These are phyloP conservation scores for Cranoglanis bouderius DNA, from an alignment of 2,113 vertebrate species.

Conservation along the genomic window DNA sequence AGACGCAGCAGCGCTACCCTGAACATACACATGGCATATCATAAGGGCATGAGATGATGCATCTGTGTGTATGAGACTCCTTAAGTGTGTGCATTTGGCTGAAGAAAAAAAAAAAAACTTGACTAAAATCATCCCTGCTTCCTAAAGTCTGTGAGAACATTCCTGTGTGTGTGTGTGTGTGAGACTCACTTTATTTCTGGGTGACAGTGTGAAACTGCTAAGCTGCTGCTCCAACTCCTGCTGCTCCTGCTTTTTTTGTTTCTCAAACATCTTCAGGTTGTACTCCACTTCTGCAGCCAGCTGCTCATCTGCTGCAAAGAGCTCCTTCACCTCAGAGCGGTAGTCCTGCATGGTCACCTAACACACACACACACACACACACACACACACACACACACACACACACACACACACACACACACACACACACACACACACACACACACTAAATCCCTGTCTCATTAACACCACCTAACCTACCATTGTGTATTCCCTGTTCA, in stretches of 20 bases:
- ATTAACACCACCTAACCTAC: not conserved
- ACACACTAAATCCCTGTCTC: not conserved
- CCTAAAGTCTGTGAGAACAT: too few relatives aligned
- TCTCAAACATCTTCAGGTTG: constrained; percentile 83
- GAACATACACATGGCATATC: not conserved
- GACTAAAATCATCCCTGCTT: not conserved
- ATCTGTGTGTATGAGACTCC: not conserved
- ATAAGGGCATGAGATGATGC: not conserved
- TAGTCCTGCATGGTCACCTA: constrained; percentile 94
- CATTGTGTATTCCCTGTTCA: not conserved
- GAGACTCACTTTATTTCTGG: constrained; percentile 26
- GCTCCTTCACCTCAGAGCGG: constrained; percentile 84
- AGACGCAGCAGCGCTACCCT: constrained; percentile 43
- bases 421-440: not conserved
- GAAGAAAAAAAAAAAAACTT: not conserved
- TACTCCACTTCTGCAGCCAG: constrained; percentile 90
- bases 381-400: constrained; percentile 23
- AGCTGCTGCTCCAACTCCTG: constrained; percentile 65
- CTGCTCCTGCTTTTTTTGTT: constrained; percentile 65
- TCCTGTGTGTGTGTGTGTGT: too few relatives aligned
- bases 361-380: constrained; percentile 35
- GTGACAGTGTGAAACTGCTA: constrained; percentile 50
- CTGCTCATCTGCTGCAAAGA: constrained; percentile 88
- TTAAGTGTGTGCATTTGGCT: not conserved
- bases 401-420: constrained; percentile 34